Evolutionary conservation across 2,888 invertebrate genomes (phyloP), one percentile per base, ranked within the genome.

Genomic region (Teleogryllus oceanicus): DNA sequence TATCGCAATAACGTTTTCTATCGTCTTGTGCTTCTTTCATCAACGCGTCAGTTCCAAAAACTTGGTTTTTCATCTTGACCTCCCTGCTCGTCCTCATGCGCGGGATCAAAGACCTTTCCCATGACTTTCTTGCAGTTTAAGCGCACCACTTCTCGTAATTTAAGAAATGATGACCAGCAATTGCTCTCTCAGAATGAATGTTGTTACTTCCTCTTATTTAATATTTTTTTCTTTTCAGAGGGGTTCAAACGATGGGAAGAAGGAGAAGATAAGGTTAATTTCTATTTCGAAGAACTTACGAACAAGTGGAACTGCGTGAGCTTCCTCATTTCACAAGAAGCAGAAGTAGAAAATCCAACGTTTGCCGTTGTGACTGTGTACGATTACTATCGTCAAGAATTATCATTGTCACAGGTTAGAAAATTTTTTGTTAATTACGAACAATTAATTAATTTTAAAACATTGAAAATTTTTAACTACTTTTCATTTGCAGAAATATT

Each of bases 381-480:
- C 78, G 92, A 93, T 86, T 93, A 93, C 84, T 93, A 93, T 84
- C 89, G 89, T 77, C 91, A 92, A 0, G 88, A 88, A 79, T 85
- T 89, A 49, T 88, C 88, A 37, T 87, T 90, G 78, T 88, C 89
- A 1, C 89, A 89, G 86, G 92, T 92, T 85, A 84, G 83, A 11
- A 24, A 2, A 1, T 74, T 74, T 74, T 74, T 74, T 74, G 5
- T 74, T n/a, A 74, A 74, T n/a, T n/a, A 74, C 5, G 74, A 74
- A n/a, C 1, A 74, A n/a, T 74, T 18, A 4, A 5, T 74, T 0
- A 21, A 1, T 76, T 20, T 76, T 12, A 76, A 0, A 21, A 13
- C 24, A 11, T 76, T 20, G 3, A 24, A 37, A 16, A 37, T 8
- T 37, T 24, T 11, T 74, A 18, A 74, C 10, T 20, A 74, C 5